Base-by-base conservation (phyloP, 2,888 invertebrate genomes). In the Scaeva pyrastri region DNA sequence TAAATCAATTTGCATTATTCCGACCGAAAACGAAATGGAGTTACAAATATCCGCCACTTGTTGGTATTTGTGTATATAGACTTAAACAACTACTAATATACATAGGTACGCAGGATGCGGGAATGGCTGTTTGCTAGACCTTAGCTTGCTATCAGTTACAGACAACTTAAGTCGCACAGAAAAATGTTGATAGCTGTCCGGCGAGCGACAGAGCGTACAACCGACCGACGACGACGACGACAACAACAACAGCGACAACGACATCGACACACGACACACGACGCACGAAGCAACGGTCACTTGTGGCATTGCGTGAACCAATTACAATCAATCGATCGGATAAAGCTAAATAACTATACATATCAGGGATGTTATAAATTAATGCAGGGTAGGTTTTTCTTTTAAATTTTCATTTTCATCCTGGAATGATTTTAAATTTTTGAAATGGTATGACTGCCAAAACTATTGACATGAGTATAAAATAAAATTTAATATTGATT, bases 1-100 rank as follows among this genome's bases (percentile, higher is more conserved):
- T 88, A 88, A 88, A 88, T 88, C 88, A 88, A 87, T 88, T 88
- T 88, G 82, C 88, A 84, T 85, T 87, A 88, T 87, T 88, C 72
- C 68, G 64, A 78, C 66, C 81, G 81, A 81, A 88, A 78, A 60
- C 81, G 81, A 81, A 88, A 76, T 72, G 76, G 85, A 85, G 81
- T 85, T 76, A 76, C 81, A 85, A 76, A 85, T 75, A 85, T 77
- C 72, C 76, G 68, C 71, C 36, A 64, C 71, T 62, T 74, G 70
- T 66, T 71, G 66, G 64, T 50, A 70, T 71, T 60, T 31, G 16
- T 16, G 23, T 26, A 31, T 14, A 12, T 6, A 21, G 50, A 48
- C 19, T 50, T 36, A 48, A 48, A 16, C 0, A 43, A 43, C 62
- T 43, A 23, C 23, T 43, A 16, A 21, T 19, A 12, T 41, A 0